Evolutionary conservation across 1,140 invertebrate genomes (phyloP).

Genomic region (Meloidogyne exigua): DNA sequence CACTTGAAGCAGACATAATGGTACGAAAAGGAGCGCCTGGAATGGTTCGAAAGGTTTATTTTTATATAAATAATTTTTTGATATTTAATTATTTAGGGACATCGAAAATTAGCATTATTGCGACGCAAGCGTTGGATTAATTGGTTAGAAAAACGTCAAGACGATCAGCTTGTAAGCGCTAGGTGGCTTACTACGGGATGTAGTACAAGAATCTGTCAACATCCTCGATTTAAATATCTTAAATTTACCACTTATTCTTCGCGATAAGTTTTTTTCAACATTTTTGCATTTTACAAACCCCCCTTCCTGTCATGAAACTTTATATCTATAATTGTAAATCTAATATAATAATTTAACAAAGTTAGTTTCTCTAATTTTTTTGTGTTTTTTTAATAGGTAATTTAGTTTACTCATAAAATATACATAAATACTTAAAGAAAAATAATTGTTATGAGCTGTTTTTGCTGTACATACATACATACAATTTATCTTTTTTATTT

Average conservation of each 20-base stretch:
- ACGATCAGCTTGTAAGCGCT: constrained; percentile 11
- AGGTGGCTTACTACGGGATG: constrained; percentile 28
- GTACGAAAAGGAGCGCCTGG: background rate
- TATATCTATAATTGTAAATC: background rate
- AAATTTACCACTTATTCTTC: background rate
- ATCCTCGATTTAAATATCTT: constrained; percentile 2
- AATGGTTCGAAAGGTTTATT: background rate
- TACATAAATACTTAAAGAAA: background rate
- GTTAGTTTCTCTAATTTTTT: background rate
- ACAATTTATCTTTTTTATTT: too few relatives aligned
- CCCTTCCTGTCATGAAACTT: background rate
- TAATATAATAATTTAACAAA: background rate
- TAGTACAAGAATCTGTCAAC: background rate
- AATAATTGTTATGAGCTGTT: too few relatives aligned
- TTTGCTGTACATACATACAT: too few relatives aligned
- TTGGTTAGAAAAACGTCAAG: background rate
- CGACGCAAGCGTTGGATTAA: background rate
- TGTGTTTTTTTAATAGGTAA: background rate
- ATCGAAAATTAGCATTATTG: background rate
- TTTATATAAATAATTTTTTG: background rate
- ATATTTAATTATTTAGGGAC: background rate
- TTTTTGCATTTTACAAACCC: background rate
- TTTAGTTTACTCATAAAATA: background rate
- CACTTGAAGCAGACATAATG: background rate
- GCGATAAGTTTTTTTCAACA: background rate